These are phyloP conservation scores for Archaeoteleia sp. DNA, from an alignment of 2,888 invertebrate genomes.

Conservation along the genomic window DNA sequence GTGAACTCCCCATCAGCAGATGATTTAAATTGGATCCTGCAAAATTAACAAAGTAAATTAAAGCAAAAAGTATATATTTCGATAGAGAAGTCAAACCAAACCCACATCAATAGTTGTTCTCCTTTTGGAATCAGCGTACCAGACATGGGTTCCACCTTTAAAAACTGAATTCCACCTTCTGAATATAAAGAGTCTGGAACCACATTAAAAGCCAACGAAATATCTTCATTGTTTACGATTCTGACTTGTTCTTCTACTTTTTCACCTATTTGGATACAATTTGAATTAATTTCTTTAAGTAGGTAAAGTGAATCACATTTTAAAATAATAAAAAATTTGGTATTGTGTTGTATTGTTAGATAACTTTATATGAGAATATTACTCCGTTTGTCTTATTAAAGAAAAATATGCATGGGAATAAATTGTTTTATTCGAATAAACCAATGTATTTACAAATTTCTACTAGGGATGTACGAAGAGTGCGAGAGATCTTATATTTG, in stretches of 20 bases:
- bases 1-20: slow-evolving; percentile 77
- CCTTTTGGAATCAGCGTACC: slow-evolving; percentile 76
- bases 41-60: slow-evolving; percentile 48
- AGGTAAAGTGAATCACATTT: too few relatives aligned
- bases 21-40: slow-evolving; percentile 78
- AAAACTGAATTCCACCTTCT: slow-evolving; percentile 77
- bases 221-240: slow-evolving; percentile 78
- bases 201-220: slow-evolving; percentile 77
- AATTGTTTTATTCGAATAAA: too few relatives aligned
- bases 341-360: too few relatives aligned
- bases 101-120: slow-evolving; percentile 77
- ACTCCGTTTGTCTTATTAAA: too few relatives aligned
- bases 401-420: too few relatives aligned
- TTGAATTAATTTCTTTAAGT: background rate
- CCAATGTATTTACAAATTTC: too few relatives aligned
- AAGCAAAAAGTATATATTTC: slow-evolving; percentile 1
- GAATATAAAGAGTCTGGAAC: slow-evolving; percentile 77
- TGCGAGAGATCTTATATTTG: background rate
- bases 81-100: slow-evolving; percentile 6
- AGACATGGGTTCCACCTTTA: slow-evolving; percentile 76
- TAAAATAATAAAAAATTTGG: too few relatives aligned
- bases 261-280: slow-evolving; percentile 58
- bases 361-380: too few relatives aligned
- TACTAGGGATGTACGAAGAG: too few relatives aligned
- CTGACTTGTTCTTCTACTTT: slow-evolving; percentile 74